Conservation (phyloP, 2,888 invertebrate species). For the Gastrophysa polygoni region DNA sequence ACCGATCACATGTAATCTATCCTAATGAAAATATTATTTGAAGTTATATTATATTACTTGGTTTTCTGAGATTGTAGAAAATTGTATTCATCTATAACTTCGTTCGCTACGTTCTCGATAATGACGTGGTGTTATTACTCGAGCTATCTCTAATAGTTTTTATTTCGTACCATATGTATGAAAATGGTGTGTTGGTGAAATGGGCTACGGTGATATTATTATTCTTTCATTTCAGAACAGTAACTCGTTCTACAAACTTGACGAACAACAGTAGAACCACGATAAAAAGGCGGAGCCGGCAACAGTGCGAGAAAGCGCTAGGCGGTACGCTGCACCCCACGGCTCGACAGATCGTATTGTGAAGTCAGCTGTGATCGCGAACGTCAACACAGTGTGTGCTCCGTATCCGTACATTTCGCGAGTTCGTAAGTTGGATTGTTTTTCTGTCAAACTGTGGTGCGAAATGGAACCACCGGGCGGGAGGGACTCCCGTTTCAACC, state of each 20-base stretch:
- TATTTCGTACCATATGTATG: too few relatives aligned
- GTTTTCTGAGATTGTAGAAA: too few relatives aligned
- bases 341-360: constrained; percentile 47
- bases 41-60: too few relatives aligned
- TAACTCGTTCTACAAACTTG: not conserved
- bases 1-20: too few relatives aligned
- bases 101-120: too few relatives aligned
- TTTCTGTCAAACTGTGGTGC: constrained; percentile 57
- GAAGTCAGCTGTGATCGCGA: constrained; percentile 56
- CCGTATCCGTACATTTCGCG: constrained; percentile 26
- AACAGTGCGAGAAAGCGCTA: constrained; percentile 51
- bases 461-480: constrained; percentile 89
- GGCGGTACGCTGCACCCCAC: constrained; percentile 54
- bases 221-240: too few relatives aligned
- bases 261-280: not conserved
- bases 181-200: too few relatives aligned
- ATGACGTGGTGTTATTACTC: too few relatives aligned
- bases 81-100: too few relatives aligned
- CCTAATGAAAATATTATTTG: too few relatives aligned
- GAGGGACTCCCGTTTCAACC: constrained; percentile 89
- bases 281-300: constrained; percentile 2
- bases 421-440: constrained; percentile 25
- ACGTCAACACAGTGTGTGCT: constrained; percentile 33
- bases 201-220: too few relatives aligned
- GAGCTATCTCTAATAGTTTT: too few relatives aligned